These are phyloP conservation scores for Drosophila putrida DNA, from an alignment of 2,888 invertebrate species.

Conservation along the genomic window DNA sequence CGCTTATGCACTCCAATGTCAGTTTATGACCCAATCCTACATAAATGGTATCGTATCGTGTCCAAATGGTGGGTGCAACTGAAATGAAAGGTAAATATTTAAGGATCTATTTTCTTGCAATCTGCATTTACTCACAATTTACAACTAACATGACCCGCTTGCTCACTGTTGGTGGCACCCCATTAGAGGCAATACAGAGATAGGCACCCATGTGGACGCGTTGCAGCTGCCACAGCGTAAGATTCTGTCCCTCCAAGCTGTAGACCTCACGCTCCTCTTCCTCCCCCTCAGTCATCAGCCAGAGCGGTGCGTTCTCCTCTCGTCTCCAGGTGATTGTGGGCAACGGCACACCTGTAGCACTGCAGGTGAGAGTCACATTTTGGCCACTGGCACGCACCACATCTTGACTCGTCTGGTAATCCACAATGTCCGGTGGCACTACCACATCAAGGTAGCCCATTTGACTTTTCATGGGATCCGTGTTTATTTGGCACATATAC, in stretches of 20 bases:
- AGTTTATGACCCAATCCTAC: slow-evolving; percentile 83
- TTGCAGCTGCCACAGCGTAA: slow-evolving; percentile 81
- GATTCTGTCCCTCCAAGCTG: slow-evolving; percentile 82
- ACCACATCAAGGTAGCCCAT: slow-evolving; percentile 94
- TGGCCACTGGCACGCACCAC: slow-evolving; percentile 94
- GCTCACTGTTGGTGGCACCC: slow-evolving; percentile 85
- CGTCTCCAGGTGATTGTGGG: slow-evolving; percentile 95
- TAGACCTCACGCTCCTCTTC: slow-evolving; percentile 72
- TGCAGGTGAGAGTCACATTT: slow-evolving; percentile 94
- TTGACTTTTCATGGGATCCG: slow-evolving; percentile 96
- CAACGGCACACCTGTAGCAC: slow-evolving; percentile 93
- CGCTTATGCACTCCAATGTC: slow-evolving; percentile 83
- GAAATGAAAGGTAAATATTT: slow-evolving; percentile 31
- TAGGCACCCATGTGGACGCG: slow-evolving; percentile 84
- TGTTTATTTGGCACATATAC: slow-evolving; percentile 97
- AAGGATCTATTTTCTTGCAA: not conserved
- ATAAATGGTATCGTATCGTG: slow-evolving; percentile 83
- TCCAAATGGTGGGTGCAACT: slow-evolving; percentile 85
- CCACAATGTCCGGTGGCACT: slow-evolving; percentile 94
- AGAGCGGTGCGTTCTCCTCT: slow-evolving; percentile 89
- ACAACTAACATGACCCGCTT: slow-evolving; percentile 84
- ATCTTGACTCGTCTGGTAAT: slow-evolving; percentile 94
- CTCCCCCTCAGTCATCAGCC: slow-evolving; percentile 35
- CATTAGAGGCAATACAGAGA: slow-evolving; percentile 85
- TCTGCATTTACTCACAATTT: slow-evolving; percentile 80